These are phyloP conservation scores for Danaus melanippus DNA, from an alignment of 1,140 invertebrate genomes.

Conservation along the genomic window DNA sequence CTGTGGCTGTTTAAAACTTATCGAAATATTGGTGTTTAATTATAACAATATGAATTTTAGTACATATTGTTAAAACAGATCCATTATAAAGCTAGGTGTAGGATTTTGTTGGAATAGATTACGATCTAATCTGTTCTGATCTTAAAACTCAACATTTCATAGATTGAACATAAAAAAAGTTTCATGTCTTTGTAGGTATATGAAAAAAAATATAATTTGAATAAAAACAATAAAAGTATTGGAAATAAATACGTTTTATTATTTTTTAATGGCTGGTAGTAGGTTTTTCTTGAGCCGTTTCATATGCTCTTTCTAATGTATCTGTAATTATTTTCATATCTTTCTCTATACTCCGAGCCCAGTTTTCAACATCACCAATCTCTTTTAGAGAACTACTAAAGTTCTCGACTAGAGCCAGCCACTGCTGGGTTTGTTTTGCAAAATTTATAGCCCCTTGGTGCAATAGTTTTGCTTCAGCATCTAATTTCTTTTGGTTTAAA, in stretches of 20 bases:
- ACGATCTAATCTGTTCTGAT: too few species aligned
- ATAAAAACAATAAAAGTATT: conserved; percentile 1
- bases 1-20: too few species aligned
- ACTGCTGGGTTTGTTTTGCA: conserved; percentile 96
- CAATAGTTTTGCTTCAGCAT: conserved; percentile 97
- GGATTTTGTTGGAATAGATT: too few species aligned
- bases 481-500: conserved; percentile 96
- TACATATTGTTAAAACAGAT: too few species aligned
- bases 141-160: too few species aligned
- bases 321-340: conserved; percentile 95
- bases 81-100: too few species aligned
- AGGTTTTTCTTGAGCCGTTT: conserved; percentile 76
- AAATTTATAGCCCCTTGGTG: conserved; percentile 95
- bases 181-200: neutral
- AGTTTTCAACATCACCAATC: conserved; percentile 98
- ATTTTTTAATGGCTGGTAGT: conserved; percentile 34
- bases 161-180: too few species aligned
- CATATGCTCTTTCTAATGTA: conserved; percentile 95
- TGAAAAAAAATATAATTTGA: conserved; percentile 3
- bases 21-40: too few species aligned
- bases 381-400: conserved; percentile 98
- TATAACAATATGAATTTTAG: too few species aligned
- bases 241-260: conserved; percentile 8
- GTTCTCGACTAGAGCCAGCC: conserved; percentile 94
- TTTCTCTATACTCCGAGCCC: conserved; percentile 96